Percentiles rank a stretch among this genome's conserved stretches.
phyloP scores from a whole-genome alignment of 2,113 vertebrate species.

The Todiramphus chloris region DNA sequence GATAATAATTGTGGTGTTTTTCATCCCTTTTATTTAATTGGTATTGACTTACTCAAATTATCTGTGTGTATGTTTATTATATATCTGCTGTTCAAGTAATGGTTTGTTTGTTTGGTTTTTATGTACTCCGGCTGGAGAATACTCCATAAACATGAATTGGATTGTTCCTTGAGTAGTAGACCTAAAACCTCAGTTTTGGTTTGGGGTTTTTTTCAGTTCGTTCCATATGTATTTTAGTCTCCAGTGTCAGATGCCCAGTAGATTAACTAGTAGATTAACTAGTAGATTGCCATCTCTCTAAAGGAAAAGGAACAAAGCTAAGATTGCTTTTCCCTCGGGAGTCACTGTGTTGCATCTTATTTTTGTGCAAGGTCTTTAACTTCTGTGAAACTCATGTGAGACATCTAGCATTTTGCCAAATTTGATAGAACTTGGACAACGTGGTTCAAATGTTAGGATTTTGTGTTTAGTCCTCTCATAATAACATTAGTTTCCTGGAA shows the following conservation, averaged over 20 bases:
- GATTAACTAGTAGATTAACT: neutral
- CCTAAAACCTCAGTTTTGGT: neutral
- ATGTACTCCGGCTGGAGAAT: neutral
- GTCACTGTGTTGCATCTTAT: neutral
- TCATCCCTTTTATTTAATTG: conserved; percentile 58
- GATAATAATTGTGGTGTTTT: neutral
- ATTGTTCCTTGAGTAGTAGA: neutral
- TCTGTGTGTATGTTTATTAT: neutral
- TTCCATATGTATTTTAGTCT: neutral
- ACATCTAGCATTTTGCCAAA: neutral
- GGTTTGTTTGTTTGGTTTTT: neutral
- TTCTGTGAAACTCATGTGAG: neutral
- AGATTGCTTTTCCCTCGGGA: neutral
- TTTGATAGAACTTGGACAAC: neutral
- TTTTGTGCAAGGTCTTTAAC: neutral
- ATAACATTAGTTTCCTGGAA: neutral
- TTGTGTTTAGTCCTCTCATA: neutral
- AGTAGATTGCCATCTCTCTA: neutral
- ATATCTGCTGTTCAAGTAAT: neutral
- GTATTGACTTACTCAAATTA: conserved; percentile 63
- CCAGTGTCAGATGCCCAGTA: neutral
- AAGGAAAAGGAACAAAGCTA: neutral
- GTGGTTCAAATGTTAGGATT: neutral
- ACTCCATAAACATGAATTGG: neutral
- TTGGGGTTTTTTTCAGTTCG: neutral